Percentiles rank a stretch among this genome's conserved stretches.
Evolutionary conservation across 2,797 vertebrate species (phyloP).

Genomic region (Dendrocincla tyrannina): DNA sequence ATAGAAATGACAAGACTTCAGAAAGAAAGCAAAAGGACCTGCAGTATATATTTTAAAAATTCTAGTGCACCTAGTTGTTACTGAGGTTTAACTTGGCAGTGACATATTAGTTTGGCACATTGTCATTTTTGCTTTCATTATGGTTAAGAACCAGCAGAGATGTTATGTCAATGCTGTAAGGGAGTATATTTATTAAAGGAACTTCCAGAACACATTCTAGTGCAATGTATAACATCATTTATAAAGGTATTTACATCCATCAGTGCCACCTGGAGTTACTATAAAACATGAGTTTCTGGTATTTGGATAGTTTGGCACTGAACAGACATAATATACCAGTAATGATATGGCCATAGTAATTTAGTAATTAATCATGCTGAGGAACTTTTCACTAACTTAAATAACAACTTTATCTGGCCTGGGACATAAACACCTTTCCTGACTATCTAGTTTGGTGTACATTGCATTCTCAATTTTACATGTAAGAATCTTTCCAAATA

Average conservation of each 20-base stretch:
- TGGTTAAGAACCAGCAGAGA: background rate
- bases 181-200: conserved; percentile 16
- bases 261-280: background rate
- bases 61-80: background rate
- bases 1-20: background rate
- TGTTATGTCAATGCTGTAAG: background rate
- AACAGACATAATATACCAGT: background rate
- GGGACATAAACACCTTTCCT: background rate
- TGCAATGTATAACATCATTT: background rate
- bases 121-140: conserved; percentile 37
- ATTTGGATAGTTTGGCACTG: background rate
- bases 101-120: conserved; percentile 17
- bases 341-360: background rate
- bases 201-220: background rate
- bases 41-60: background rate
- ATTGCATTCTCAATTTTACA: background rate
- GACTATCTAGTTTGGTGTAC: background rate
- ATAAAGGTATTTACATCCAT: conserved; percentile 4
- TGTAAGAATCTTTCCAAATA: background rate
- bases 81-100: background rate
- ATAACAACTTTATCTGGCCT: background rate
- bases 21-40: background rate
- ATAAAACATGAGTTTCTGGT: background rate
- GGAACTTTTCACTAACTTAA: background rate
- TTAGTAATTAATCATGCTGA: background rate